Percentiles rank a stretch among this genome's conserved stretches.
Conservation (phyloP, 1,140 invertebrate genomes). For the Sinella curviseta region DNA sequence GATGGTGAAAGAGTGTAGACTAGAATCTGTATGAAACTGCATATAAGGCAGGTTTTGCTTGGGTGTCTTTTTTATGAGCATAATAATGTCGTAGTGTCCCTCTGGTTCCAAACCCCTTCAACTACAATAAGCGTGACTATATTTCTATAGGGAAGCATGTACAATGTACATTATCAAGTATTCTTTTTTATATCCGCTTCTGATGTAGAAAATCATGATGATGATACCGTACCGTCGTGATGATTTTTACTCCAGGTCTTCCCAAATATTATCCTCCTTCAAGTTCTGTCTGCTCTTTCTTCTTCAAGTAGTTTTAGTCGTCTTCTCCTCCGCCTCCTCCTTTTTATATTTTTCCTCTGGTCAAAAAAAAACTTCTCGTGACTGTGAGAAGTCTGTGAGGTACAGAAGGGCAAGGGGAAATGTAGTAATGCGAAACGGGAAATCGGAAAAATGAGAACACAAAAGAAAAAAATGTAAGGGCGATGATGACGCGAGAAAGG, state of each 20-base stretch:
- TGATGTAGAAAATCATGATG: not conserved
- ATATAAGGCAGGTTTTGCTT: too few species aligned
- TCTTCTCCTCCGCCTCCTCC: not conserved
- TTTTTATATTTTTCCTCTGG: not conserved
- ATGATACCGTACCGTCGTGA: not conserved
- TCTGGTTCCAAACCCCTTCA: too few species aligned
- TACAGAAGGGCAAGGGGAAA: not conserved
- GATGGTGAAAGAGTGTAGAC: too few species aligned
- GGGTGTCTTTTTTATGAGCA: not conserved
- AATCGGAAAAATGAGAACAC: slow-evolving; percentile 15
- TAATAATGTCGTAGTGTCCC: not conserved
- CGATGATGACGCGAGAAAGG: not conserved
- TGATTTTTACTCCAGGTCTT: not conserved
- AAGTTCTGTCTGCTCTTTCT: not conserved
- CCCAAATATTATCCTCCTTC: not conserved
- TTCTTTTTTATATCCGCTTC: not conserved
- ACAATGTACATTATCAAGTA: not conserved
- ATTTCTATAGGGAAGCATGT: too few species aligned
- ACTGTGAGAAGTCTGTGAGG: not conserved
- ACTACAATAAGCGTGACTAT: too few species aligned
- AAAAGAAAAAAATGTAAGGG: not conserved
- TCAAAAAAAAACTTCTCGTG: not conserved
- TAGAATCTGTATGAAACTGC: too few species aligned
- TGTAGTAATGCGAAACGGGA: slow-evolving; percentile 14
- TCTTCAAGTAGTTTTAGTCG: not conserved